A percentile compares a stretch with the other conserved stretches of the same genome.
Evolutionary conservation across 1,140 invertebrate genomes (phyloP).

Genomic region (Heterodera carotae): DNA sequence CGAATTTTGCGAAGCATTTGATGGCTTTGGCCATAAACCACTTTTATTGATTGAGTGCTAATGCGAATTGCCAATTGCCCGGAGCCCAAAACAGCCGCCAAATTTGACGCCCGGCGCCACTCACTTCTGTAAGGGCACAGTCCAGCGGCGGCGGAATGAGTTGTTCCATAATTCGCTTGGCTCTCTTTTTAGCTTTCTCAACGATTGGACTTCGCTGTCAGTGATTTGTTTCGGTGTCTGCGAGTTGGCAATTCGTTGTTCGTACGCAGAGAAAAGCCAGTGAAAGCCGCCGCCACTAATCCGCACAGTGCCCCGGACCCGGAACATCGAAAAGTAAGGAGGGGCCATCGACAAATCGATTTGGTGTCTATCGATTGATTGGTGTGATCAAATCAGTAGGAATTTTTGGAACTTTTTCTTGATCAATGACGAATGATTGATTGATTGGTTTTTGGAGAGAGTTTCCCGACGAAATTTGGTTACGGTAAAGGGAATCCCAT

Average conservation of each 20-base stretch:
- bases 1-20: background rate
- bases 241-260: constrained; percentile 33
- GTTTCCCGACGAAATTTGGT: too few relatives aligned
- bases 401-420: too few relatives aligned
- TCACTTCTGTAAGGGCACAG: background rate
- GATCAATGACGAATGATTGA: too few relatives aligned
- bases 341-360: too few relatives aligned
- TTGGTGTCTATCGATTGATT: too few relatives aligned
- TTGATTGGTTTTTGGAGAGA: too few relatives aligned
- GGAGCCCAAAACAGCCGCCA: background rate
- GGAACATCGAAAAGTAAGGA: background rate
- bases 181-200: background rate
- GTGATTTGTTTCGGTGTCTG: constrained; percentile 38
- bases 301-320: background rate
- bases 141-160: too few relatives aligned
- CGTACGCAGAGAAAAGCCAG: constrained; percentile 19
- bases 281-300: background rate
- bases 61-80: constrained; percentile 11
- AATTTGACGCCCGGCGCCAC: background rate
- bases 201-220: constrained; percentile 38
- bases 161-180: too few relatives aligned
- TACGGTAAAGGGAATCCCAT: too few relatives aligned
- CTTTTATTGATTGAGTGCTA: background rate
- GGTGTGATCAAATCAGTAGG: too few relatives aligned
- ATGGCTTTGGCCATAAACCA: background rate